Conservation (phyloP, 2,113 vertebrate genomes). For the Oplegnathus fasciatus region DNA sequence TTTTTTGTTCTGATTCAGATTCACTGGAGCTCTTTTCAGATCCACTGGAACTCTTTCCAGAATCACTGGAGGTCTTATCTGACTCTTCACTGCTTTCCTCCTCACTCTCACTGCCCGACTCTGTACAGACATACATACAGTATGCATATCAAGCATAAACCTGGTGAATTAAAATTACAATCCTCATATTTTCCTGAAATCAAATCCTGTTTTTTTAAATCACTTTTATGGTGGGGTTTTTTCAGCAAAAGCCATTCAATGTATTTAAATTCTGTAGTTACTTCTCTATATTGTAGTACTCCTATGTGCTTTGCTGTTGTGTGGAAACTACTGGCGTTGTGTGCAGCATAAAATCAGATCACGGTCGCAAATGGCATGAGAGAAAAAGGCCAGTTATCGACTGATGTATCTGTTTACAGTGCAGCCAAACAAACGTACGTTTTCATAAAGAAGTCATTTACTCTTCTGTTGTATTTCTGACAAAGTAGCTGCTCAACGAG, state of each 20-base stretch:
- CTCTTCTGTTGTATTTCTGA: neutral
- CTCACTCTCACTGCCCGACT: constrained; percentile 86
- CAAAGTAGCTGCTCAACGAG: neutral
- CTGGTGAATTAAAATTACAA: neutral
- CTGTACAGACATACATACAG: constrained; percentile 39
- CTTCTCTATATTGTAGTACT: neutral
- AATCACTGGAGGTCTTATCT: constrained; percentile 83
- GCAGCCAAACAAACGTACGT: too few species aligned
- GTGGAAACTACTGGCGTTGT: neutral
- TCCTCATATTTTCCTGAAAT: neutral
- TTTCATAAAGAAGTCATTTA: too few species aligned
- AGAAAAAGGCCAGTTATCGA: too few species aligned
- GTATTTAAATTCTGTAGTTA: too few species aligned
- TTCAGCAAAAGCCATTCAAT: too few species aligned
- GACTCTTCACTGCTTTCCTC: constrained; percentile 86
- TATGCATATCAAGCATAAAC: neutral
- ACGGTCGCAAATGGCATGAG: too few species aligned
- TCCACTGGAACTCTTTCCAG: constrained; percentile 82
- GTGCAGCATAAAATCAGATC: neutral
- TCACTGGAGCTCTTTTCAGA: constrained; percentile 83
- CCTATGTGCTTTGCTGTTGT: neutral
- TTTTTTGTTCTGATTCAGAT: constrained; percentile 77
- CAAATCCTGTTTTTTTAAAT: neutral
- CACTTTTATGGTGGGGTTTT: too few species aligned
- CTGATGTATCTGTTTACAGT: too few species aligned